Percentiles rank a stretch among this genome's conserved stretches.
Evolutionary conservation across 2,888 invertebrate genomes (phyloP).

Genomic region (Halictus quadricinctus): DNA sequence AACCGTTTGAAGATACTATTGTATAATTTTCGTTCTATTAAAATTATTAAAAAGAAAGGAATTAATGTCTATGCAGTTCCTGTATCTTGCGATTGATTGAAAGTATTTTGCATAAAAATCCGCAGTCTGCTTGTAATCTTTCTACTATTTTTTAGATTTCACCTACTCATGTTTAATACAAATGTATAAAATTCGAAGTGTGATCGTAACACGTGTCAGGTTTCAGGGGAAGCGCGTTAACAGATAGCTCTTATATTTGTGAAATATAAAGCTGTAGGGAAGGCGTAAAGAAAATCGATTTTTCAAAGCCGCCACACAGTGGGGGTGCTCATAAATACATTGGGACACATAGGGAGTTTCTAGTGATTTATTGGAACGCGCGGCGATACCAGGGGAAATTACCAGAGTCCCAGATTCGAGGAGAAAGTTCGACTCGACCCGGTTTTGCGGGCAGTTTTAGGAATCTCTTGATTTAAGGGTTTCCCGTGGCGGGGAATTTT

Average conservation of each 20-base stretch:
- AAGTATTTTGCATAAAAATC: neutral
- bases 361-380: slow-evolving; percentile 34
- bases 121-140: neutral
- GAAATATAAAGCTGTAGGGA: neutral
- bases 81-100: too few species aligned
- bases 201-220: neutral
- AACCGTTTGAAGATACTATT: too few species aligned
- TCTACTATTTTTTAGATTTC: neutral
- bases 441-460: slow-evolving; percentile 41
- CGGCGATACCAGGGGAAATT: slow-evolving; percentile 31
- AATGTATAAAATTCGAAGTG: neutral
- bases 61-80: too few species aligned
- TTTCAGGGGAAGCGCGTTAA: neutral
- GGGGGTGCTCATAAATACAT: neutral
- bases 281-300: neutral
- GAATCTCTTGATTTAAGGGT: slow-evolving; percentile 44
- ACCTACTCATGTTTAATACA: neutral
- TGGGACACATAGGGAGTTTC: neutral
- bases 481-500: slow-evolving; percentile 23
- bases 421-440: slow-evolving; percentile 44
- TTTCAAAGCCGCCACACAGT: neutral
- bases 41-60: neutral
- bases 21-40: neutral
- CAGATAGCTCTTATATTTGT: neutral
- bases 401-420: neutral